Base-by-base conservation (phyloP, 2,888 invertebrate species). In the Xestia rhomboidea region DNA sequence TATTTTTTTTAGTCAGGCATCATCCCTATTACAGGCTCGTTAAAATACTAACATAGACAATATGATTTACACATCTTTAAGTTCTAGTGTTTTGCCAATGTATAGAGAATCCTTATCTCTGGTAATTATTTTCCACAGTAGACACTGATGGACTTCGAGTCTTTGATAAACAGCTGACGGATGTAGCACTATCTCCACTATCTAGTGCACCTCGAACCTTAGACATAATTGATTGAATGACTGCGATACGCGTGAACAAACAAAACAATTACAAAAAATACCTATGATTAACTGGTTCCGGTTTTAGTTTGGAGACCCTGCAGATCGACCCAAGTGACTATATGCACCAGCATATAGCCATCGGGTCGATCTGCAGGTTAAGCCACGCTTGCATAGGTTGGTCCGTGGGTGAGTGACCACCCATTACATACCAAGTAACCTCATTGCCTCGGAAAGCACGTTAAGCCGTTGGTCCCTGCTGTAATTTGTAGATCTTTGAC, bases 131-230 rank as follows among this genome's bases (percentile, higher is more conserved):
- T 74, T 68, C 68, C 81, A 10, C 21, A 46, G n/a, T 34, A n/a
- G 27, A 71, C 27, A 51, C 63, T 0, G 15, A 24, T 49, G 70
- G 64, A 82, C 82, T 75, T 82, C 34, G 68, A 74, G 18, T 62
- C 57, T 60, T 69, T 38, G 82, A 81, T 83, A 77, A 82, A 57
- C 82, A 85, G 73, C 73, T 83, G 82, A 66, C 82, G 82, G 82
- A 83, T 85, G 68, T 77, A 24, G 13, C 41, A 68, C 60, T 85
- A 81, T 81, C 81, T 71, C 64, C 41, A 73, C 38, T 85, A 81
- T 85, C 81, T 77, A 76, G 0, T 70, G 72, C 76, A 69, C 76
- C 66, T 57, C 68, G 85, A 73, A 81, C 82, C 76, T 84, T 78
- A 68, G 21, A 63, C 30, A 63, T 62, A n/a, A 4, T 60, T 80